Base-by-base conservation (phyloP, 2,797 vertebrate species). In the Nannoperca obscura region DNA sequence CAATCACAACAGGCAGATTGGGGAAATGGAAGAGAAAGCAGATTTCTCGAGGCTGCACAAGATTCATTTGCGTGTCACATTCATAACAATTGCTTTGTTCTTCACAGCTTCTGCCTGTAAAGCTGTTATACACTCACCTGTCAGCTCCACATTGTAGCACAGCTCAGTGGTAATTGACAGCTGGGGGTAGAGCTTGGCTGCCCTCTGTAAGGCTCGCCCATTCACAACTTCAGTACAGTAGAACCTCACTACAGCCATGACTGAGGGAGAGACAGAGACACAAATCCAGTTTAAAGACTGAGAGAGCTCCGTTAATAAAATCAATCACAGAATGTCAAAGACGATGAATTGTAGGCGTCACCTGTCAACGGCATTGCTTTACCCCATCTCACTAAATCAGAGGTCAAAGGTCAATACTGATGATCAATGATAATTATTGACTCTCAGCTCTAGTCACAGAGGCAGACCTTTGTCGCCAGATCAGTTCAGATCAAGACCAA, bases 131-230 rank as follows among this genome's bases (percentile, higher is more conserved):
- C 24, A 77, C 93, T 93, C 81, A 95, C 95, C 93, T 9, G 90
- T 93, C 86, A 96, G 83, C 80, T 95, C 95, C 59, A 96, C 95
- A 40, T 96, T 96, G 94, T 94, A 96, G 91, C 95, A 96, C 69
- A 91, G 89, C 85, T 96, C 95, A 0, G 90, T 85, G 42, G 66
- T 74, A 87, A 95, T 81, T 60, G 90, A 89, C 80, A 95, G 90
- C 40, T 91, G 79, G 1, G 94, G 94, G 82, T 80, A 87, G 59
- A 93, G 90, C 80, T 91, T 91, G 64, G 84, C 79, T 0, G 93
- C 94, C 59, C 86, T 90, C 88, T 92, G 89, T 32, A 94, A 71
- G 76, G 84, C 84, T 24, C 88, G 83, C 5, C 92, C 90, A 15
- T 59, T 84, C 68, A 90, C 92, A 7, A 32, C 89, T 71, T 95